Evolutionary conservation across 2,888 invertebrate species (phyloP).

Genomic region (Tiphia femorata): DNA sequence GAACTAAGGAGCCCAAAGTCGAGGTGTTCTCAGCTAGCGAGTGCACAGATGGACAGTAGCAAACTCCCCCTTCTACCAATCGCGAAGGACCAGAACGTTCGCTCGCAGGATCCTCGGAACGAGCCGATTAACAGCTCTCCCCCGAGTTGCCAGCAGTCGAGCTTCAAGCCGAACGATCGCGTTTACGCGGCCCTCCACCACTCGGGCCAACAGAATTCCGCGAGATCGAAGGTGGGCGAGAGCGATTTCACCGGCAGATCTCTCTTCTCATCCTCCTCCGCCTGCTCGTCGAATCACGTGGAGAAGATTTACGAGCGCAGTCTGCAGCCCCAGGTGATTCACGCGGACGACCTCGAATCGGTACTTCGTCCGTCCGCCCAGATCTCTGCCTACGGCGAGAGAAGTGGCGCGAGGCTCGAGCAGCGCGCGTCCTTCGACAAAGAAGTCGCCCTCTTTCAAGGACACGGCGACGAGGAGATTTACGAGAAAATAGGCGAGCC

Average conservation of each 20-base stretch:
- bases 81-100: constrained; percentile 46
- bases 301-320: constrained; percentile 58
- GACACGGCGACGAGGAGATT: constrained; percentile 27
- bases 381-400: constrained; percentile 56
- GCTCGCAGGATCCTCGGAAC: constrained; percentile 47
- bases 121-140: constrained; percentile 21
- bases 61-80: constrained; percentile 49
- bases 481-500: constrained; percentile 34
- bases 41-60: constrained; percentile 32
- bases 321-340: constrained; percentile 56
- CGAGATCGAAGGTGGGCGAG: constrained; percentile 17
- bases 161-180: constrained; percentile 54
- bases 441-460: constrained; percentile 15
- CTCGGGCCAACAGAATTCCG: constrained; percentile 39
- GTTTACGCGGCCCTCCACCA: constrained; percentile 43
- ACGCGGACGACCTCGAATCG: constrained; percentile 57
- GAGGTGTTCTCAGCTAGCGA: constrained; percentile 23
- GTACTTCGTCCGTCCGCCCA: constrained; percentile 48
- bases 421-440: constrained; percentile 21
- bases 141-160: constrained; percentile 38
- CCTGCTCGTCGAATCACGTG: constrained; percentile 51
- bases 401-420: constrained; percentile 20
- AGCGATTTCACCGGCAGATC: constrained; percentile 35
- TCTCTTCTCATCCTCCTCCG: constrained; percentile 33
- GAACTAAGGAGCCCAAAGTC: constrained; percentile 32